These are phyloP conservation scores for Andrena dorsata DNA, from an alignment of 2,888 invertebrate genomes.

Conservation along the genomic window DNA sequence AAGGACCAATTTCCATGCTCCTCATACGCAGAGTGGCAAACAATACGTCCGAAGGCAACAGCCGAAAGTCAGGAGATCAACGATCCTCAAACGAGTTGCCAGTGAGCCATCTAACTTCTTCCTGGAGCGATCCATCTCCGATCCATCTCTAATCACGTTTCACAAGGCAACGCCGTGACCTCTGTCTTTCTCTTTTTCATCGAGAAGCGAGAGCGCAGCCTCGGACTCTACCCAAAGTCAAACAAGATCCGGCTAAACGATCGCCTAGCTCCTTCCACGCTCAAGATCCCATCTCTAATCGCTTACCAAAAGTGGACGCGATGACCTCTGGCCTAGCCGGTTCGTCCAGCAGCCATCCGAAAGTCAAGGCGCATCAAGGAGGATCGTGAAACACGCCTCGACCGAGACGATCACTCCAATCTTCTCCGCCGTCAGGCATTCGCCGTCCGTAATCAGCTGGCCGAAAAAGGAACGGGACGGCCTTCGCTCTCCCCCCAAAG, in stretches of 20 bases:
- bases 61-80: conserved; percentile 7
- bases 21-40: too few species aligned
- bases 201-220: too few species aligned
- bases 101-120: too few species aligned
- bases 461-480: conserved; percentile 5
- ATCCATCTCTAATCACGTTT: too few species aligned
- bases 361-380: not conserved
- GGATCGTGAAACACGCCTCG: too few species aligned
- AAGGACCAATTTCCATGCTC: too few species aligned
- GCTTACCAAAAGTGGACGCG: too few species aligned
- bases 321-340: not conserved
- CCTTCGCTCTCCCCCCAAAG: not conserved
- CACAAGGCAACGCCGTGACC: too few species aligned
- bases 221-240: too few species aligned
- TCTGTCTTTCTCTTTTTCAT: too few species aligned
- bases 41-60: too few species aligned
- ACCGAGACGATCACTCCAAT: conserved; percentile 3
- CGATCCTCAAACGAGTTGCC: not conserved
- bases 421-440: not conserved
- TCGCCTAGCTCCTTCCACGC: not conserved
- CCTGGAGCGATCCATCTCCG: too few species aligned
- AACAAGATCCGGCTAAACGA: not conserved
- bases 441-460: conserved; percentile 4
- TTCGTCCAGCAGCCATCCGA: not conserved
- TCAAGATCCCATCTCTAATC: not conserved